These are phyloP conservation scores for Callipepla californica DNA, from an alignment of 2,113 vertebrate species.

Conservation along the genomic window DNA sequence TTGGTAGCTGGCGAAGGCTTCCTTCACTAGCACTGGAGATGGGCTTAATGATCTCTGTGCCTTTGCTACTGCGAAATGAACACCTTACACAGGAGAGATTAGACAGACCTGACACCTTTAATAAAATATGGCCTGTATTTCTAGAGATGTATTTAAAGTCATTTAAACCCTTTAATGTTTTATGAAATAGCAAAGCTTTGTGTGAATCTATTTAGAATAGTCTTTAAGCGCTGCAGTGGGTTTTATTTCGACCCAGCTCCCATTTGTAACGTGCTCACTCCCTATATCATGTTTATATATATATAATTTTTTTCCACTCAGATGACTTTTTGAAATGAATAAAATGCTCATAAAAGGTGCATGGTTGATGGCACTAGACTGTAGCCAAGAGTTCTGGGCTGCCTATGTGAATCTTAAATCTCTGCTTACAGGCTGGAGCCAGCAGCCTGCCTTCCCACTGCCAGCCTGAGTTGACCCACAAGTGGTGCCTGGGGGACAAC, in stretches of 20 bases:
- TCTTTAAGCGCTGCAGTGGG: not conserved
- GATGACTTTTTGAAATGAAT: conserved; percentile 24
- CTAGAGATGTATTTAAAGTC: conserved; percentile 55
- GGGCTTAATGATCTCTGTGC: conserved; percentile 53
- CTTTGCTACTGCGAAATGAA: conserved; percentile 35
- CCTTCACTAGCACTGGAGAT: not conserved
- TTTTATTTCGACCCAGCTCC: conserved; percentile 39
- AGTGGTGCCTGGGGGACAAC: not conserved
- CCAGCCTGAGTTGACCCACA: not conserved
- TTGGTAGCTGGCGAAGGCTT: conserved; percentile 23
- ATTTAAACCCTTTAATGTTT: conserved; percentile 64
- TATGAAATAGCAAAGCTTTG: conserved; percentile 59
- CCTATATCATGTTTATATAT: conserved; percentile 47
- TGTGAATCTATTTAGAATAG: conserved; percentile 28
- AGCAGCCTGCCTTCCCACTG: not conserved
- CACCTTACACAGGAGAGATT: conserved; percentile 48
- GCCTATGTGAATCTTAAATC: not conserved
- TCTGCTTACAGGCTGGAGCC: not conserved
- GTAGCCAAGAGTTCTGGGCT: not conserved
- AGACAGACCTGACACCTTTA: conserved; percentile 49
- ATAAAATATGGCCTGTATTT: conserved; percentile 45
- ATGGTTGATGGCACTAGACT: not conserved
- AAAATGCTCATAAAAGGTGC: conserved; percentile 16
- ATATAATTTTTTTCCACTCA: conserved; percentile 8
- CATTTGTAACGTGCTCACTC: conserved; percentile 24